Evolutionary conservation across 2,888 invertebrate species (phyloP).

Genomic region (Arctia plantaginis): DNA sequence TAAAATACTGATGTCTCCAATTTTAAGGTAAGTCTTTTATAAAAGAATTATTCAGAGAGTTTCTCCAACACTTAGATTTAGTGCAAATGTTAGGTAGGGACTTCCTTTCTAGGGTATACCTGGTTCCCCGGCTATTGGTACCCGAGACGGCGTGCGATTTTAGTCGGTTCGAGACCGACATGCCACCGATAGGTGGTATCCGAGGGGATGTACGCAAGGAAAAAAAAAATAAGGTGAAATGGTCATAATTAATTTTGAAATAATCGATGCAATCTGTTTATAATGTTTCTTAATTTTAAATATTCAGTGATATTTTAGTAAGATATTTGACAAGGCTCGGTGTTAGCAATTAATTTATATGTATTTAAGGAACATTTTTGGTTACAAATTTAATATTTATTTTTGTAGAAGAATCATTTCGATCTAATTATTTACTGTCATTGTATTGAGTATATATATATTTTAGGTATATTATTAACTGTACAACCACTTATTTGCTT

Average conservation of each 20-base stretch:
- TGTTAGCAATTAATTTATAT: neutral
- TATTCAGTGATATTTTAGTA: neutral
- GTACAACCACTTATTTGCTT: neutral
- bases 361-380: neutral
- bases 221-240: too few relatives aligned
- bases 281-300: neutral
- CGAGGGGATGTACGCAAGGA: too few relatives aligned
- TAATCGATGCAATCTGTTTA: neutral
- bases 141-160: too few relatives aligned
- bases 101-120: too few relatives aligned
- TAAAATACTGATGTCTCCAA: constrained; percentile 53
- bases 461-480: neutral
- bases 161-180: too few relatives aligned
- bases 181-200: too few relatives aligned
- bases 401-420: too few relatives aligned
- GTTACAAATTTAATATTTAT: neutral
- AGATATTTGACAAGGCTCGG: neutral
- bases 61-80: neutral
- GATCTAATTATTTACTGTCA: neutral
- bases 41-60: neutral
- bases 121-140: too few relatives aligned
- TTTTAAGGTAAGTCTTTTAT: constrained; percentile 55
- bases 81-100: neutral
- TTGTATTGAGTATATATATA: neutral
- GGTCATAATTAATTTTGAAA: too few relatives aligned